Base-by-base conservation (phyloP, 2,797 vertebrate genomes). In the Eupleurogrammus muticus region DNA sequence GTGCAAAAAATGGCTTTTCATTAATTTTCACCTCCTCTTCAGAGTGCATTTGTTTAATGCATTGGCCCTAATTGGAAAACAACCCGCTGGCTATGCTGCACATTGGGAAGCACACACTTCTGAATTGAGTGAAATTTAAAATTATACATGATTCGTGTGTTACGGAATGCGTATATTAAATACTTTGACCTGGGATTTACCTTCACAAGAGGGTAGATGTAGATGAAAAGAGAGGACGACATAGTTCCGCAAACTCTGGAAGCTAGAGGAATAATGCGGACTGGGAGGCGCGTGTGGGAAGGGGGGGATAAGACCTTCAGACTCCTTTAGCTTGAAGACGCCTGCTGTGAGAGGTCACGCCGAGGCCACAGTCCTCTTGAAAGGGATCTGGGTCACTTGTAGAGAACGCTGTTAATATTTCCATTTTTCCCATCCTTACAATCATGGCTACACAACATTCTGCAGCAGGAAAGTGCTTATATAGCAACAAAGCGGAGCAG, bases 391-490 rank as follows among this genome's bases (percentile, higher is more conserved):
- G 86, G 87, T 88, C 84, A 66, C 77, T 65, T 70, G 23, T 82
- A 82, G 83, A 86, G 83, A 90, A 71, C 62, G 13, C 42, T 16
- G 71, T 82, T 89, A 87, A 90, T 81, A 83, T 75, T 82, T 80
- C 73, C 20, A 54, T 86, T 72, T 59, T 69, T 58, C 51, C 58
- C 24, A 62, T 63, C 61, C 52, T 28, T 71, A 70, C 80, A 78
- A 83, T 79, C 80, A 1, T 58, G 14, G 48, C 66, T 8, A 9
- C 38, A 66, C 70, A 82, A 74, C 72, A 85, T 77, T 72, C 28
- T 68, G 83, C 47, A 32, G 63, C 60, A 17, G 66, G 53, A 76
- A 84, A 78, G 73, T 78, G 85, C 83, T 82, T 77, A 79, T 40
- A 3, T 58, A 53, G 84, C 86, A 84, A 28, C 28, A n/a, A 19